Conservation (phyloP, 1,140 invertebrate genomes). For the Ganaspis sp. region DNA sequence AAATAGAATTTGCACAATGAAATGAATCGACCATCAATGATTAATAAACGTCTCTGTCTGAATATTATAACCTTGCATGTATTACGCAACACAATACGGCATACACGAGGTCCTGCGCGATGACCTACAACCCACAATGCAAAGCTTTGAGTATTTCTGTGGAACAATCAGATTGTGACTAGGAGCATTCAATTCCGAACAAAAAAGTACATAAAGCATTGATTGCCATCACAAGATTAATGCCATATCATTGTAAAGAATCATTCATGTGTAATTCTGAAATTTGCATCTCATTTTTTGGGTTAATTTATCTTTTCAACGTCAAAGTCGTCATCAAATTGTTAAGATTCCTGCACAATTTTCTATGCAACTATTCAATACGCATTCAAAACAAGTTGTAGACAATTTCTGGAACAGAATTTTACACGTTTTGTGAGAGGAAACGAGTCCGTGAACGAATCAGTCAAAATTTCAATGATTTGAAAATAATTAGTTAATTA, state of each 20-base stretch:
- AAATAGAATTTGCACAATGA: slow-evolving; percentile 24
- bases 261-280: neutral
- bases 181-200: neutral
- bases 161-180: slow-evolving; percentile 1
- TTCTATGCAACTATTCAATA: too few relatives aligned
- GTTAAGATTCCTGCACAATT: neutral
- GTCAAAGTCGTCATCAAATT: neutral
- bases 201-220: neutral
- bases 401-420: too few relatives aligned
- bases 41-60: slow-evolving; percentile 21
- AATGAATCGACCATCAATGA: slow-evolving; percentile 19
- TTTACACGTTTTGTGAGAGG: too few relatives aligned
- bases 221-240: slow-evolving; percentile 14
- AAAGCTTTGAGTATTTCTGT: slow-evolving; percentile 15
- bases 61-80: slow-evolving; percentile 21
- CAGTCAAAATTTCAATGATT: too few relatives aligned
- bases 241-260: neutral
- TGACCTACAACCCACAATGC: slow-evolving; percentile 1
- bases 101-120: slow-evolving; percentile 7
- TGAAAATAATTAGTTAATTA: too few relatives aligned
- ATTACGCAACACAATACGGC: slow-evolving; percentile 13
- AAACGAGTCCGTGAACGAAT: too few relatives aligned
- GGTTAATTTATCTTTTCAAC: neutral
- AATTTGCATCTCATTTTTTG: neutral
- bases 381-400: too few relatives aligned